Base-by-base conservation (phyloP, 2,797 vertebrate species). In the Pteronotus mesoamericanus region DNA sequence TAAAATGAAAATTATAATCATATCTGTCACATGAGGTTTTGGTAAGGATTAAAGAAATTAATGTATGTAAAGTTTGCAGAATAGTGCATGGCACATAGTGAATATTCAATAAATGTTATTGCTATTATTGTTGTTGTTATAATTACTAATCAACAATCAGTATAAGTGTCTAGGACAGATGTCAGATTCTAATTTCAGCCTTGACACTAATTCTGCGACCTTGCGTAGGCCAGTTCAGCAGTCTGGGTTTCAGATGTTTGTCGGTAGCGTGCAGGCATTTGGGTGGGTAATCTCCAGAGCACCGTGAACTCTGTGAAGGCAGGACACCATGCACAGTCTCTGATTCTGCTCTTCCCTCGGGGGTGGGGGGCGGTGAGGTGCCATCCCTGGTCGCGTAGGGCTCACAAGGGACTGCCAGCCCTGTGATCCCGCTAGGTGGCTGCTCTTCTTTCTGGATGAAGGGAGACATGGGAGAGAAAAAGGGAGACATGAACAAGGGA, bases 121-220 rank as follows among this genome's bases (percentile, higher is more conserved):
- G 9, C 29, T 64, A 0, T 66, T 68, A 3, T 66, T 75, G 2
- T 11, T 48, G 24, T 79, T 24, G 24, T 86, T 90, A 29, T 44
- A 72, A 61, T n/a, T 68, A 72, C 16, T 89, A 55, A 21, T 69
- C 51, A 42, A 64, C 29, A 64, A 32, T 82, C 22, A 61, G 22
- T 69, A 18, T 61, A 61, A 61, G 8, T 57, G 37, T 89, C 5
- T 68, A 89, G 59, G 34, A 75, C 39, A 53, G 88, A 75, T 44
- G 39, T 29, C 55, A 61, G 59, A 59, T 42, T 96, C 48, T 74
- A 68, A 66, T 89, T 92, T 95, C 64, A 82, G 53, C n/a, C 14
- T 61, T 74, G 48, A 64, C 7, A 44, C 57, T 68, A 57, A 72
- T 71, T 91, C 55, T 86, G 9, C 29, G 75, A 51, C 29, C 16